Percentiles rank a stretch among this genome's conserved stretches.
Evolutionary conservation across 2,113 vertebrate genomes (phyloP).

Genomic region (Pao palembangensis): DNA sequence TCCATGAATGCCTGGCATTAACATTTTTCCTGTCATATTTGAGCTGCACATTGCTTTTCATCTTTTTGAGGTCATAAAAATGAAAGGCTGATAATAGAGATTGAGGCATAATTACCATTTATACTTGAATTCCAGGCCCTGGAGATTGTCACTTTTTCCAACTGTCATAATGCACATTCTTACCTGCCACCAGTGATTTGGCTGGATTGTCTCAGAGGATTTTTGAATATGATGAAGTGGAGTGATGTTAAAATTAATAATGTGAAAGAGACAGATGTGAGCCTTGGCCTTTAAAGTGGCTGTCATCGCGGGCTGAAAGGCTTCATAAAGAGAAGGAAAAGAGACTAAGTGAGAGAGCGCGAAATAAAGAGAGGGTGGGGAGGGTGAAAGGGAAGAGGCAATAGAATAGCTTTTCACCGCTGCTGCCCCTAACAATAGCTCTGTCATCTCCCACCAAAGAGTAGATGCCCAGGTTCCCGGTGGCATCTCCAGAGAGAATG

Average conservation of each 20-base stretch:
- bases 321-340: slow-evolving; percentile 31
- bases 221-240: slow-evolving; percentile 47
- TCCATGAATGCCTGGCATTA: slow-evolving; percentile 18
- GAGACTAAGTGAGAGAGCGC: slow-evolving; percentile 18
- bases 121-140: slow-evolving; percentile 22
- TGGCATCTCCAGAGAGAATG: slow-evolving; percentile 71
- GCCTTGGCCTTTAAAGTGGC: slow-evolving; percentile 54
- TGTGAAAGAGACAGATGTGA: slow-evolving; percentile 48
- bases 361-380: slow-evolving; percentile 24
- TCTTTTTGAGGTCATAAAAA: slow-evolving; percentile 4
- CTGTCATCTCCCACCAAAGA: slow-evolving; percentile 68
- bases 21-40: slow-evolving; percentile 4
- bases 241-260: slow-evolving; percentile 61
- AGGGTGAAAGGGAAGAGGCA: slow-evolving; percentile 21
- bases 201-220: slow-evolving; percentile 28
- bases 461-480: slow-evolving; percentile 60
- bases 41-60: slow-evolving; percentile 11
- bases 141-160: slow-evolving; percentile 28
- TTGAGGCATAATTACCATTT: slow-evolving; percentile 14
- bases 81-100: neutral
- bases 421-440: slow-evolving; percentile 66
- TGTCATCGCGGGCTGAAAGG: slow-evolving; percentile 53
- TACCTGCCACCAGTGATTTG: slow-evolving; percentile 32
- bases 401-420: slow-evolving; percentile 49
- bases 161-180: slow-evolving; percentile 44